Evolutionary conservation across 2,113 vertebrate genomes (phyloP), one percentile per base, ranked within the genome.

Genomic region (Chiloscyllium plagiosum): DNA sequence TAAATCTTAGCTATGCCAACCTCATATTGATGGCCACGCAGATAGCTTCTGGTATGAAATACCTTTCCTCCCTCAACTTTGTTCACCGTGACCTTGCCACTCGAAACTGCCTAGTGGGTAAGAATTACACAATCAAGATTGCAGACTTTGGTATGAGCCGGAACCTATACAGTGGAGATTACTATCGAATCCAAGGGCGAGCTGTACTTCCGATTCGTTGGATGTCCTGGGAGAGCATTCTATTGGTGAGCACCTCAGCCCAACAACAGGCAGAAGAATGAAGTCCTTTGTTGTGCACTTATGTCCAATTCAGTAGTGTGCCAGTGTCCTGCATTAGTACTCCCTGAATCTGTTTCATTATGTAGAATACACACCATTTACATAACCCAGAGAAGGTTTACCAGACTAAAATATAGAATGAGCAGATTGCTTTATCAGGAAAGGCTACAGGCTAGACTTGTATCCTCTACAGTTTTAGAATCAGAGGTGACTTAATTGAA

Each of bases 221-320:
- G 99, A 99, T 99, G 99, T 99, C 99, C 8, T 99, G 99, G 99
- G 99, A 99, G 97, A 99, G 99, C 97, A 99, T 99, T 96, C 97
- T 99, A 17, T 97, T 99, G 98, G 99, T 99, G 97, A 86, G 97
- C 33, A 85, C 22, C n/a, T 7, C 15, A 66, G 66, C 37, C 29
- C 0, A 66, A 93, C 5, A 13, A 19, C 4, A 19, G 86, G 26
- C 42, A 61, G 56, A 61, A 61, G 1, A 76, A 33, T 76, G 33
- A n/a, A 76, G 72, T 76, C 72, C 19, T 87, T 24, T 87, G 47
- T 5, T 50, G 42, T 87, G 85, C 8, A 52, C 13, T 50, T 52
- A 47, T 24, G 85, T 26, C 19, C 24, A 72, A 29, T 22, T 70
- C 22, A 70, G 69, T 20, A 70, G 69, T 70, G 69, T 24, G 19